Evolutionary conservation across 37 sponge, comb jelly and placozoan species (phyloP).

Genomic region (Crambe crambe): DNA sequence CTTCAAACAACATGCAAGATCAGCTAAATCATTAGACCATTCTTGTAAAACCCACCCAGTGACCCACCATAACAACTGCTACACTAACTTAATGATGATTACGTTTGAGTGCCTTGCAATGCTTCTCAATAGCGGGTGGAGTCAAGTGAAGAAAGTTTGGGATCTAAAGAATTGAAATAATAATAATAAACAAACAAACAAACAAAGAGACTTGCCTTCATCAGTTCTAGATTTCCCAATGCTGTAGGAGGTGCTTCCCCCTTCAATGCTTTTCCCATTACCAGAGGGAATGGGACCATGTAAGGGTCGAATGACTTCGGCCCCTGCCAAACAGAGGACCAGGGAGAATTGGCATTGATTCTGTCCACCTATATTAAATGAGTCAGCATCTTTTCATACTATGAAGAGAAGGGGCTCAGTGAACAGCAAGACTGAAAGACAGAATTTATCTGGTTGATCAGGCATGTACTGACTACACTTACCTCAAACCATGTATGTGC

Average conservation of each 20-base stretch:
- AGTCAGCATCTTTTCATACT: no score
- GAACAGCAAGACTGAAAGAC: background rate
- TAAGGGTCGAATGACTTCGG: conserved; percentile 80
- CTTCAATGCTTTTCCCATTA: conserved; percentile 73
- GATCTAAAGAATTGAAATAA: conserved; percentile 42
- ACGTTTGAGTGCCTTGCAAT: conserved; percentile 87
- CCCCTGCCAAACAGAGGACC: conserved; percentile 74
- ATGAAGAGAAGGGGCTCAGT: no score
- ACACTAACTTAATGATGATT: conserved; percentile 19
- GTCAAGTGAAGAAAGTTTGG: conserved; percentile 96
- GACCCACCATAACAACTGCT: no score
- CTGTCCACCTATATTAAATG: conserved; percentile 31
- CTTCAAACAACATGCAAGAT: conserved; percentile 19
- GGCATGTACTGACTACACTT: background rate
- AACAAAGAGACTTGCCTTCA: conserved; percentile 59
- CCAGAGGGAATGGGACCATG: conserved; percentile 75
- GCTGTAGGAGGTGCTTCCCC: conserved; percentile 69
- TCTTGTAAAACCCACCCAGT: background rate
- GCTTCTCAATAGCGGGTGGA: conserved; percentile 84
- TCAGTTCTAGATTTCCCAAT: conserved; percentile 72
- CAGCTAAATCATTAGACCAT: background rate
- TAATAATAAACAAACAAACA: background rate
- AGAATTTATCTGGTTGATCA: background rate
- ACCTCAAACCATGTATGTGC: background rate
- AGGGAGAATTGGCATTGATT: conserved; percentile 46